Evolutionary conservation across 1,140 invertebrate species (phyloP), one percentile per base, ranked within the genome.

Genomic region (Scaptodrosophila lebanonensis): DNA sequence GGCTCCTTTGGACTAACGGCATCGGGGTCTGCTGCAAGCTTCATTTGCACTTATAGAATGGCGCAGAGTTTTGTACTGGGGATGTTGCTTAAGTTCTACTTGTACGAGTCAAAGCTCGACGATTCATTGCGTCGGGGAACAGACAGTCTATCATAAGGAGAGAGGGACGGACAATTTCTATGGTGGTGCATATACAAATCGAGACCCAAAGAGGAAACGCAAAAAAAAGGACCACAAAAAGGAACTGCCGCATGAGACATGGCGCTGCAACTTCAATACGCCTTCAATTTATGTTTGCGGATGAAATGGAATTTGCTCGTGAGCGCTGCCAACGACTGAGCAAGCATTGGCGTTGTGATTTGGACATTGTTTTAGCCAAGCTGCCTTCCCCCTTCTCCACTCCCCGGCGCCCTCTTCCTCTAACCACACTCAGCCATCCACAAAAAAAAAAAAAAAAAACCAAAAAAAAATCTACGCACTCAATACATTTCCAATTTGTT

Each of bases 271-370:
- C 71, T 79, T 36, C 53, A 72, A 79, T 77, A 60, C 64, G 68
- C 52, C 73, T 77, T 82, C 75, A 82, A 82, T 82, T 82, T 82
- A 82, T 82, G 75, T 79, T 82, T 82, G 75, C 75, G 75, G 76
- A 82, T 82, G 75, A 79, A 82, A 82, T 82, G 65, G 75, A 75
- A 82, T 82, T 82, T 82, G 69, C 59, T 68, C n/a, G n/a, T n/a
- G n/a, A n/a, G n/a, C n/a, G n/a, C n/a, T n/a, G n/a, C n/a, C n/a
- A n/a, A 30, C 30, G 53, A 36, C 52, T 43, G 53, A 43, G 29
- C 33, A 54, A 63, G 62, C 63, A 59, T 57, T 67, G 54, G 51
- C 33, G 48, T 12, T 66, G 57, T 75, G 70, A 75, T 75, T 75
- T 75, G 69, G 70, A 57, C 56, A 73, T 75, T 73, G 69, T 67